These are phyloP conservation scores for Crepidodera aurea DNA, from an alignment of 2,888 invertebrate species.

Conservation along the genomic window DNA sequence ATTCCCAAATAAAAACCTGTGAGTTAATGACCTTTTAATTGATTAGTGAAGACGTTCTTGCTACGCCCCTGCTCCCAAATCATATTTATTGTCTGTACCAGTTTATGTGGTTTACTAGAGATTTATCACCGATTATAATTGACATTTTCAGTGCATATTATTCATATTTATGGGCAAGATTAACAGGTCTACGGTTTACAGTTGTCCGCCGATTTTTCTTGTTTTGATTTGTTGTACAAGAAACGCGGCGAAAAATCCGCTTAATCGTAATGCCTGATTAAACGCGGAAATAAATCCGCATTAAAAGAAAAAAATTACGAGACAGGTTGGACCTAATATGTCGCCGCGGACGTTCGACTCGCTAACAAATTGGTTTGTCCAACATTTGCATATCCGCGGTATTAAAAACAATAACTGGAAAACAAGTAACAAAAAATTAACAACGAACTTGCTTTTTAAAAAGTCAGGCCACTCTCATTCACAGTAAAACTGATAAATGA, in stretches of 20 bases:
- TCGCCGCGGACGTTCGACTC: not conserved
- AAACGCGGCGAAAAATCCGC: constrained; percentile 9
- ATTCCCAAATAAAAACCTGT: too few relatives aligned
- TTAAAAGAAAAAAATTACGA: constrained; percentile 10
- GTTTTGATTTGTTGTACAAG: constrained; percentile 31
- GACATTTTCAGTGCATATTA: constrained; percentile 54
- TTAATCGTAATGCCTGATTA: constrained; percentile 20
- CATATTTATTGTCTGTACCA: constrained; percentile 48
- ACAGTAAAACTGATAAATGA: too few relatives aligned
- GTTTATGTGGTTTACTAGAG: constrained; percentile 49
- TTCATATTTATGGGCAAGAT: constrained; percentile 51
- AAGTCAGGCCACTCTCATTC: too few relatives aligned
- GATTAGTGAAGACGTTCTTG: not conserved
- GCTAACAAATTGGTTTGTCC: too few relatives aligned
- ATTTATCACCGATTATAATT: constrained; percentile 54
- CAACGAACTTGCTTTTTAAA: too few relatives aligned
- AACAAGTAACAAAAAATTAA: too few relatives aligned
- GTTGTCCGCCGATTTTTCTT: constrained; percentile 43
- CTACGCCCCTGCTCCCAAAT: constrained; percentile 16
- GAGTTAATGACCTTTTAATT: too few relatives aligned
- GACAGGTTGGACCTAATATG: constrained; percentile 15
- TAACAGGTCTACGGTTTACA: constrained; percentile 50
- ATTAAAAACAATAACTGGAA: too few relatives aligned
- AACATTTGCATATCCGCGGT: too few relatives aligned
- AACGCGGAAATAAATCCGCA: constrained; percentile 26